Base-by-base conservation (phyloP, 1,140 invertebrate species). In the Cotesia glomerata region DNA sequence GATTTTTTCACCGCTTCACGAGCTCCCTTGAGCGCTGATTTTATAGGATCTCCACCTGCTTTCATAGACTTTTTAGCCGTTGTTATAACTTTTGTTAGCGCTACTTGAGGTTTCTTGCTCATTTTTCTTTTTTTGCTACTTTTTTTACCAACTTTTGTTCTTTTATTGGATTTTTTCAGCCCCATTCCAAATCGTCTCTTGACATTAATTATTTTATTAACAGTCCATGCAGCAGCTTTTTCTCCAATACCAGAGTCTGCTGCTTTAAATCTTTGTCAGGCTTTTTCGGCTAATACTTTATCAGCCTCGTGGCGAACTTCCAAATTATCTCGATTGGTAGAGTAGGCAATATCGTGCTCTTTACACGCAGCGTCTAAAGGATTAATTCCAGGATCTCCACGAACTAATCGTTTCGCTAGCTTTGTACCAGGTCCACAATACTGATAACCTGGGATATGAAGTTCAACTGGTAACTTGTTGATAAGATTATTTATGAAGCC, bases 311-410 rank as follows among this genome's bases (percentile, higher is more conserved):
- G 85, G 76, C 18, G 70, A 7, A 34, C 59, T 35, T 4, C 9
- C n/a, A 62, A 11, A n/a, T 62, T 62, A 13, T 36, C 59, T 4
- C 32, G 59, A 62, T 35, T 36, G 5, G 84, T 70, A 3, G 76
- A 75, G 75, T 88, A 88, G 5, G 80, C 80, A 67, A 88, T 86
- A 78, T 74, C 72, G 62, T 74, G 61, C 9, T 64, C 61, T 51
- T 66, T 74, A 36, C 68, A 74, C 4, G 80, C 75, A 58, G 75
- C 35, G 74, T 84, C 82, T 14, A 62, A n/a, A 26, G 34, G 59
- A 62, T 62, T 62, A 9, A 62, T 36, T 9, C 32, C 59, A 62
- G 35, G 11, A 62, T 62, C 59, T 13, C 59, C 59, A 11, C 59
- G 59, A 11, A 7, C 11, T 13, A 62, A 36, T 35, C 59, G 34